These are phyloP conservation scores for Scaeva pyrastri DNA, from an alignment of 2,888 invertebrate species.

Conservation along the genomic window DNA sequence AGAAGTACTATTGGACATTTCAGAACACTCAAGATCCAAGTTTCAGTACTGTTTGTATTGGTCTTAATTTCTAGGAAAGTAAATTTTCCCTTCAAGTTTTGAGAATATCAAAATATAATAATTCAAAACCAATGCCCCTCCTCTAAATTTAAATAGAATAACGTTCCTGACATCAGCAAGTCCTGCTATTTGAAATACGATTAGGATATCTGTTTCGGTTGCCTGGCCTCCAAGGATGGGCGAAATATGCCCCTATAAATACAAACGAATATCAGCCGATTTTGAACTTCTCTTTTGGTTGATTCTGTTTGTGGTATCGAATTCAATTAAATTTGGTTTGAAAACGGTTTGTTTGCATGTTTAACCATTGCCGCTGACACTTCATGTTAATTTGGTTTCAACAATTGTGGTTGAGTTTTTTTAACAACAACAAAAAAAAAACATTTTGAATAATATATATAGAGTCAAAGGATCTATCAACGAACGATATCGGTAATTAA, in stretches of 20 bases:
- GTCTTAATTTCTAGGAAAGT: no score
- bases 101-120: no score
- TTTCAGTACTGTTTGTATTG: no score
- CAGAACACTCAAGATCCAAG: no score
- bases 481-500: not conserved
- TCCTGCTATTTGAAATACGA: constrained; percentile 1
- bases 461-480: not conserved
- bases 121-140: not conserved
- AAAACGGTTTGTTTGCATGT: constrained; percentile 18
- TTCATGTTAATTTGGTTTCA: not conserved
- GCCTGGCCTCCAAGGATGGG: not conserved
- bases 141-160: not conserved
- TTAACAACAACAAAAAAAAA: not conserved
- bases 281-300: not conserved
- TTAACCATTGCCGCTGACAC: constrained; percentile 16
- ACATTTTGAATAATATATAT: not conserved
- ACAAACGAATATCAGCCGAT: not conserved
- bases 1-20: no score
- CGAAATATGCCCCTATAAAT: not conserved
- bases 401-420: constrained; percentile 8
- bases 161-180: not conserved
- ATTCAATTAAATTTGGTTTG: constrained; percentile 25
- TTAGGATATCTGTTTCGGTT: not conserved
- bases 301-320: constrained; percentile 5
- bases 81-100: no score